Evolutionary conservation across 2,113 vertebrate genomes (phyloP).

Genomic region (Panurus biarmicus): DNA sequence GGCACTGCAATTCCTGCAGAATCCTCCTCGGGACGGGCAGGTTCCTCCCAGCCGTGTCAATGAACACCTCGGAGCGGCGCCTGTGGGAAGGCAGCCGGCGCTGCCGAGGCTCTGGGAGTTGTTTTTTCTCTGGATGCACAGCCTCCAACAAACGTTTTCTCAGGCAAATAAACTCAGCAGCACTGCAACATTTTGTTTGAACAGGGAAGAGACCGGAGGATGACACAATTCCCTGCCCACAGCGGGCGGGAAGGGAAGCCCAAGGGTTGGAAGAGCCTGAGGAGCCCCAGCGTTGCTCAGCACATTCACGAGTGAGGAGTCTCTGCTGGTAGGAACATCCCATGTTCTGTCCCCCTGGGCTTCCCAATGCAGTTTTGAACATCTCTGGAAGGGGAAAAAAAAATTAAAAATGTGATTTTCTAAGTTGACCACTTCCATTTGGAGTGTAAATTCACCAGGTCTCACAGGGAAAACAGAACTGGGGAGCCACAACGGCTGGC

Average conservation of each 20-base stretch:
- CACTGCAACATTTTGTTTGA: background rate
- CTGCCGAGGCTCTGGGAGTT: background rate
- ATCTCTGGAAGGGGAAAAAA: background rate
- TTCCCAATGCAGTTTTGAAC: background rate
- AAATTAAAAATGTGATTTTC: background rate
- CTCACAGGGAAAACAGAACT: background rate
- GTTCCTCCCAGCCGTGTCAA: background rate
- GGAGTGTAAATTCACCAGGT: background rate
- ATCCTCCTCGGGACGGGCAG: rapidly evolving
- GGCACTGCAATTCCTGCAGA: background rate
- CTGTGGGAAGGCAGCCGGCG: rapidly evolving
- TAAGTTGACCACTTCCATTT: background rate
- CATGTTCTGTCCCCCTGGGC: background rate
- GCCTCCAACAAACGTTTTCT: background rate
- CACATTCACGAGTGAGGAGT: rapidly evolving
- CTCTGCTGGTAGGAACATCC: background rate
- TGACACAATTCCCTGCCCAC: background rate
- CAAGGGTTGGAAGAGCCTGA: rapidly evolving
- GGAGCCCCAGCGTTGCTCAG: background rate
- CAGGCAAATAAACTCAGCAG: background rate
- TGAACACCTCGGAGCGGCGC: background rate
- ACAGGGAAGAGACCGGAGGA: background rate
- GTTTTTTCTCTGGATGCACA: background rate
- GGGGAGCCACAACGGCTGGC: rapidly evolving
- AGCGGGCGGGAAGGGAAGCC: rapidly evolving